Conservation (phyloP, 2,113 vertebrate species). For the Triplophysa rosa region DNA sequence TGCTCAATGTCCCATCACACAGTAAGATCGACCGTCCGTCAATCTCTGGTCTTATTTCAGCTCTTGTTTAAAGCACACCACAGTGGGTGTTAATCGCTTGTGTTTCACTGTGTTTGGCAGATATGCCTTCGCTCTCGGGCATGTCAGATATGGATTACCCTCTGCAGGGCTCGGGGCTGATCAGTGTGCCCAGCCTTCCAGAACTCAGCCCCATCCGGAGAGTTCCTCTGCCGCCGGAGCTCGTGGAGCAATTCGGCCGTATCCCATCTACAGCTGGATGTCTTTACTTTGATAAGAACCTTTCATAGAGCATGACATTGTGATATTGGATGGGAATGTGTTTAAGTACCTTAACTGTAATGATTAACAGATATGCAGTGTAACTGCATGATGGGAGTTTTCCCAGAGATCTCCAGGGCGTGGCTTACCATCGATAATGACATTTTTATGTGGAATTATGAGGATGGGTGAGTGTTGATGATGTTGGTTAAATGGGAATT, state of each 20-base stretch:
- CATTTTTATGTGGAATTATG: conserved; percentile 98
- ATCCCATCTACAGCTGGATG: conserved; percentile 75
- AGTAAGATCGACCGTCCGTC: conserved; percentile 70
- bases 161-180: conserved; percentile 87
- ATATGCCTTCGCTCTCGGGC: conserved; percentile 89
- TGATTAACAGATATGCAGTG: conserved; percentile 91
- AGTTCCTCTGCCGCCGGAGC: conserved; percentile 92
- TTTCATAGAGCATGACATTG: too few species aligned
- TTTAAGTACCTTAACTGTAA: conserved; percentile 71
- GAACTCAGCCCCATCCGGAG: conserved; percentile 89
- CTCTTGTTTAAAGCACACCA: neutral
- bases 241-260: conserved; percentile 98
- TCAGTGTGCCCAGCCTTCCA: conserved; percentile 88
- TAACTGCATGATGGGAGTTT: conserved; percentile 99
- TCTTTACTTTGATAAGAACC: too few species aligned
- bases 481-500: neutral
- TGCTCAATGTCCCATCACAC: conserved; percentile 85
- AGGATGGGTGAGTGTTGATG: conserved; percentile 84
- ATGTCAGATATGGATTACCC: conserved; percentile 98
- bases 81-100: neutral
- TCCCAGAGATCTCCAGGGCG: conserved; percentile 91
- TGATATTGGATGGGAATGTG: neutral
- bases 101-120: conserved; percentile 67
- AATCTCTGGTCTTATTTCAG: neutral
- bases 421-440: conserved; percentile 98